Evolutionary conservation across 2,888 invertebrate genomes (phyloP), one percentile per base, ranked within the genome.

Genomic region (Lepidochrysops patricia): DNA sequence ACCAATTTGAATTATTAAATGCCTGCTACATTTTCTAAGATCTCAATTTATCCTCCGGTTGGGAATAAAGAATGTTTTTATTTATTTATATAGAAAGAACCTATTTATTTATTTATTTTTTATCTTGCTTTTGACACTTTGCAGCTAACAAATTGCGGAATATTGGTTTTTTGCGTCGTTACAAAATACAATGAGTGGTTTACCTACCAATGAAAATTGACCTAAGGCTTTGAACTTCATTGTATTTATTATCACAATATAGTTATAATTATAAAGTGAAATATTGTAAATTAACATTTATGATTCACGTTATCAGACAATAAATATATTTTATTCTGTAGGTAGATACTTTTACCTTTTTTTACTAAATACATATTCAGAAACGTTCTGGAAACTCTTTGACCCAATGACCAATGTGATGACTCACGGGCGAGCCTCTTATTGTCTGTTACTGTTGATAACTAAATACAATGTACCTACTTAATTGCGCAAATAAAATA

Each of bases 261-360:
- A 12, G 43, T 43, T 1, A 43, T 43, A 9, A 50, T 54, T 54
- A 12, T 29, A 54, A 32, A 54, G 29, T 54, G 32, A 54, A 54
- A 54, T 52, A 13, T 54, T 54, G 4, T 32, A 26, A 15, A 60
- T 58, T 58, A 27, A 37, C 58, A 54, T 43, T 23, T 32, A 54
- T 54, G 54, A 54, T 7, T 54, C 54, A 54, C 50, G 25, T 29
- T 19, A 29, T 54, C 54, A 29, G 2, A 49, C 12, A 26, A 50
- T 50, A 32, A n/a, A 32, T 29, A 19, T 54, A 26, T 5, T n/a
- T n/a, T n/a, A n/a, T n/a, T n/a, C n/a, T n/a, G n/a, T n/a, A n/a
- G n/a, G n/a, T n/a, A n/a, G n/a, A n/a, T n/a, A n/a, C n/a, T n/a
- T n/a, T n/a, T n/a, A 50, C 27, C 26, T 26, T 26, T 12, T 43